Evolutionary conservation across 1,140 invertebrate genomes (phyloP), one percentile per base, ranked within the genome.

Genomic region (Drosophila hydei): DNA sequence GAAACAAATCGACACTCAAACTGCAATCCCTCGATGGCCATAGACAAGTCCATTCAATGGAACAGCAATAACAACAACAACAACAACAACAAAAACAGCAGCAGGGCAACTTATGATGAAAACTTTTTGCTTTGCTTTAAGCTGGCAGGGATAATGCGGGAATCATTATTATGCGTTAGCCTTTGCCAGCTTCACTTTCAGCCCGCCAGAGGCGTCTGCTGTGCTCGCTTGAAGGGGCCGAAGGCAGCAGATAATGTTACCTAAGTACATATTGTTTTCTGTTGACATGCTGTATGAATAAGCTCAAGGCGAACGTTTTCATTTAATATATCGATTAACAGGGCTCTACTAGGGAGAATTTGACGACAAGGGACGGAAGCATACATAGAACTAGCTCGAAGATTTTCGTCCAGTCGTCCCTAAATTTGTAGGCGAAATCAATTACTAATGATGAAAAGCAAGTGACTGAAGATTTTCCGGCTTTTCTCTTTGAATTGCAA

Each of bases 111-210:
- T 87, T 77, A 77, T 74, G 69, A 85, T 87, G 68, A 60, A 84
- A 84, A 84, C 52, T 84, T 87, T 87, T 80, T 33, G 30, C 30
- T 3, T 56, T 73, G 81, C 64, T 80, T 84, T 71, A 45, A 42
- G 68, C 52, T 65, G 45, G 18, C 54, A 65, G n/a, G 52, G 27
- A 38, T 65, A 65, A 47, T 27, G 42, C 5, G 25, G 21, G 45
- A 38, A 67, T 80, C 40, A 75, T 72, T 79, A 77, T 75, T 74
- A 75, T 84, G 51, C 75, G 58, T 52, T 19, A 27, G 27, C 19
- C 54, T 11, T 33, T 33, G 30, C 30, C 38, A 38, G 55, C 48
- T 51, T 65, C 62, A 56, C 50, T 63, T 70, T 50, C 50, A 2
- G 12, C 14, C 0, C 30, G 9, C 7, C 60, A 70, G 60, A 21